Evolutionary conservation across 2,113 vertebrate genomes (phyloP).

Genomic region (Microtus ochrogaster): DNA sequence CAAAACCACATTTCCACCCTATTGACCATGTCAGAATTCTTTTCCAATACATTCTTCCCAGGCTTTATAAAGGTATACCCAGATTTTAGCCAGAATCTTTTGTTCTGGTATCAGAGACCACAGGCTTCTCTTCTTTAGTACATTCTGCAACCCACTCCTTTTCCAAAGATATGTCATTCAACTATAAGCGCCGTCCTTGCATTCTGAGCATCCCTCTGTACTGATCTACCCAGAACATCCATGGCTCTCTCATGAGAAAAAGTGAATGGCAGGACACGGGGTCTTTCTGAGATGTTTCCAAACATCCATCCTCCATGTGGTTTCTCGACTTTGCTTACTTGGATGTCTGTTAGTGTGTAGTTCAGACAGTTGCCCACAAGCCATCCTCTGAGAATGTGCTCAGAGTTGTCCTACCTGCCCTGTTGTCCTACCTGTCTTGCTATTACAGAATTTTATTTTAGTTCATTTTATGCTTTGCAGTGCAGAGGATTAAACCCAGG

Average conservation of each 20-base stretch:
- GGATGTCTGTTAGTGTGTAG: neutral
- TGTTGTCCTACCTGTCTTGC: neutral
- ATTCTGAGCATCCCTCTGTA: neutral
- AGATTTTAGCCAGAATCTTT: conserved; percentile 13
- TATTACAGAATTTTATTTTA: neutral
- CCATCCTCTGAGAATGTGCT: neutral
- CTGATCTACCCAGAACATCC: neutral
- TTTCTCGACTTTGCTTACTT: neutral
- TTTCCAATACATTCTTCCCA: conserved; percentile 35
- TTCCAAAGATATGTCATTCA: conserved; percentile 5
- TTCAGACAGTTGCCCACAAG: neutral
- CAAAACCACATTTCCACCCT: conserved; percentile 10
- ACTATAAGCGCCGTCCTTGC: neutral
- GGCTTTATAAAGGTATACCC: neutral
- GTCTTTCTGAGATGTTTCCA: neutral
- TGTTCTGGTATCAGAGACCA: conserved; percentile 15
- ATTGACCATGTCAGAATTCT: conserved; percentile 33
- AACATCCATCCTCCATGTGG: too few species aligned
- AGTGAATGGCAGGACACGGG: neutral
- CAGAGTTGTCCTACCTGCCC: neutral
- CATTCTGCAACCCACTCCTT: neutral
- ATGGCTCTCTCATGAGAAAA: neutral
- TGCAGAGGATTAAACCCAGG: neutral
- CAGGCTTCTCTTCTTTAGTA: neutral
- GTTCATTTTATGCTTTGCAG: neutral